Percentiles rank a stretch among this genome's conserved stretches.
These are phyloP conservation scores for Cristatella mucedo DNA, from an alignment of 2,888 invertebrate species.

Conservation along the genomic window DNA sequence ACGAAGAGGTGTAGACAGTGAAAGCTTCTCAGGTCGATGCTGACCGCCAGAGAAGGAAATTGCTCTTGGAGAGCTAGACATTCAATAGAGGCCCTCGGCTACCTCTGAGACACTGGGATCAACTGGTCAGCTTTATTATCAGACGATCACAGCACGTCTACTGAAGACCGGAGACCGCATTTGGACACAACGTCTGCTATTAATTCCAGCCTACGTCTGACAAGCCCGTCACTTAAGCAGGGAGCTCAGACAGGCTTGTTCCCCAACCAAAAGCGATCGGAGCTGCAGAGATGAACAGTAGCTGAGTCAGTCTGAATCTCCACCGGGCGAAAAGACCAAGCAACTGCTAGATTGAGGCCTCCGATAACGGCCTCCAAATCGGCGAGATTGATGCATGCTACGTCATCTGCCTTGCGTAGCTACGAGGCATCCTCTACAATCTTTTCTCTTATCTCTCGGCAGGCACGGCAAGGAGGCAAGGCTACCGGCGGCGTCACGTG, in stretches of 20 bases:
- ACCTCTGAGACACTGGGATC: not conserved
- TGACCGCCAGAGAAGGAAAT: too few species aligned
- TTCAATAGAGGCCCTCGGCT: too few species aligned
- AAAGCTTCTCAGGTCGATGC: too few species aligned
- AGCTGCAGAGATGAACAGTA: constrained; percentile 3
- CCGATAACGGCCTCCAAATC: constrained; percentile 5
- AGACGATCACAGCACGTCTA: not conserved
- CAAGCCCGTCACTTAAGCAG: not conserved
- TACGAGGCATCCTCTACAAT: constrained; percentile 3
- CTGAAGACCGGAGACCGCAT: not conserved
- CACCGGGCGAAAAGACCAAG: not conserved
- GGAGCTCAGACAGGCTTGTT: not conserved
- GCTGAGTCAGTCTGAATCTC: constrained; percentile 5
- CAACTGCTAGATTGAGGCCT: constrained; percentile 7
- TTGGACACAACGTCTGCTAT: constrained; percentile 3
- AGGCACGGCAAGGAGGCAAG: too few species aligned
- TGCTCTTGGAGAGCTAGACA: too few species aligned
- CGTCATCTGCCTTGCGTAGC: constrained; percentile 8
- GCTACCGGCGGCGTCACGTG: too few species aligned
- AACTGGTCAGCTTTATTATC: constrained; percentile 1
- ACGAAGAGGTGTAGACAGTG: too few species aligned
- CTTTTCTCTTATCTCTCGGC: not conserved
- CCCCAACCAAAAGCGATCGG: too few species aligned
- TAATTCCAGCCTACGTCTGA: not conserved
- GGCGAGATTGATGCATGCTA: constrained; percentile 5